Conservation (phyloP, 1,140 invertebrate genomes). For the Polyergus mexicanus region DNA sequence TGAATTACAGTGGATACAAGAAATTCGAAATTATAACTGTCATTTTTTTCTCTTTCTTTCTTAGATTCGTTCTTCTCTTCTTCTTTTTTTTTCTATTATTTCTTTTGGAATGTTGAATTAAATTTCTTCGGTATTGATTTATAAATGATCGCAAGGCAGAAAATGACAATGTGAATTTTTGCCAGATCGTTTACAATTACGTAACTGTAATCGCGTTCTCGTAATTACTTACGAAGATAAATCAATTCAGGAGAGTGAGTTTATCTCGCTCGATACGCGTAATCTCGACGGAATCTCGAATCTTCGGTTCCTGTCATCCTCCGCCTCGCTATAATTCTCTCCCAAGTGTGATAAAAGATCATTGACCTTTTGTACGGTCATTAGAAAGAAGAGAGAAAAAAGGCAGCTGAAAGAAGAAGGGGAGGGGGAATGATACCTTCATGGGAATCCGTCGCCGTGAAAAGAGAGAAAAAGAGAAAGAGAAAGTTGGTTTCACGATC, state of each 20-base stretch:
- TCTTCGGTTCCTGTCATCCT: not conserved
- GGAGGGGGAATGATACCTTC: conserved; percentile 29
- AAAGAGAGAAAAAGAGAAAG: conserved; percentile 56
- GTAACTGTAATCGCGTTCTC: conserved; percentile 20
- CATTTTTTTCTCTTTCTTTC: conserved; percentile 40
- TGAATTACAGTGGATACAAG: conserved; percentile 71
- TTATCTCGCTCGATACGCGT: conserved; percentile 32
- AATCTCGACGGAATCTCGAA: conserved; percentile 40
- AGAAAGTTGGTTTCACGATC: conserved; percentile 73
- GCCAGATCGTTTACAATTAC: conserved; percentile 41
- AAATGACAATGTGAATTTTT: not conserved
- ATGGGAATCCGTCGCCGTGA: conserved; percentile 42
- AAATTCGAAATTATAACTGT: conserved; percentile 63
- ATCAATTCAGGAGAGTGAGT: conserved; percentile 64
- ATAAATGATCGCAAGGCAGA: conserved; percentile 29
- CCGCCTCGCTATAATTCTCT: conserved; percentile 23
- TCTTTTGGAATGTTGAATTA: not conserved
- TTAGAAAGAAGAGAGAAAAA: not conserved
- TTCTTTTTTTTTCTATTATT: not conserved
- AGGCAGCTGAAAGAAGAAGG: not conserved
- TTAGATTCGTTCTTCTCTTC: conserved; percentile 19
- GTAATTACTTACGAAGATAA: conserved; percentile 69
- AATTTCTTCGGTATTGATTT: conserved; percentile 58
- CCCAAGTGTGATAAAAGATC: conserved; percentile 49
- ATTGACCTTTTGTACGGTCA: conserved; percentile 38